Base-by-base conservation (phyloP, 2,113 vertebrate species). In the Rhinoderma darwinii region DNA sequence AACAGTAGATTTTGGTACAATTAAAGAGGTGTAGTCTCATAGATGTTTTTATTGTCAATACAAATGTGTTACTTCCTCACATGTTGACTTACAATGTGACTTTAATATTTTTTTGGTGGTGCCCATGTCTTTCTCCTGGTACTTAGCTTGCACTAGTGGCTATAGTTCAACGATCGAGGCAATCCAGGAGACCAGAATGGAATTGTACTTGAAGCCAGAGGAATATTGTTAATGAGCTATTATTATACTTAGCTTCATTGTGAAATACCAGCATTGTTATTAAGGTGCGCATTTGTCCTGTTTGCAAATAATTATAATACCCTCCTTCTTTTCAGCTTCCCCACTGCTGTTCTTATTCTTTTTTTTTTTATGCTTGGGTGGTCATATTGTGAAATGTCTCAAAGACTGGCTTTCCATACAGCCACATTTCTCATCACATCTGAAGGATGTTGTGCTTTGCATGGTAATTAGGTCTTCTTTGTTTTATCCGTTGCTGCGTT, bases 391-490 rank as follows among this genome's bases (percentile, higher is more conserved):
- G 92, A 94, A 94, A 94, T 94, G 93, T 95, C 95, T 92, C 91
- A 91, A 90, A 92, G 92, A 94, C 90, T 86, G 70, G 93, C 92
- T 94, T 94, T 93, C 93, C 92, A 93, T 91, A 92, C 93, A 92
- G 93, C 93, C 95, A 93, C 91, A 88, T 95, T 96, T 95, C 94
- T 94, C 95, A 94, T 95, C 92, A 94, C 94, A 94, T 94, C 94
- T 94, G 94, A 96, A 95, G 89, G 93, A 93, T 91, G 93, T 91
- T 95, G 95, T 95, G 95, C 95, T 93, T 94, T 75, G 95, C 94
- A 96, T 96, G 93, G 92, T 94, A 96, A 96, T 95, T 94, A 96
- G 95, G 92, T 92, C 91, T 89, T 93, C 94, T 96, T 96, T 96
- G 95, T 96, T 96, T 95, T 92, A 90, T 94, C 93, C 90, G 88